Evolutionary conservation across 2,888 invertebrate genomes (phyloP).

Genomic region (Dicycla oo): DNA sequence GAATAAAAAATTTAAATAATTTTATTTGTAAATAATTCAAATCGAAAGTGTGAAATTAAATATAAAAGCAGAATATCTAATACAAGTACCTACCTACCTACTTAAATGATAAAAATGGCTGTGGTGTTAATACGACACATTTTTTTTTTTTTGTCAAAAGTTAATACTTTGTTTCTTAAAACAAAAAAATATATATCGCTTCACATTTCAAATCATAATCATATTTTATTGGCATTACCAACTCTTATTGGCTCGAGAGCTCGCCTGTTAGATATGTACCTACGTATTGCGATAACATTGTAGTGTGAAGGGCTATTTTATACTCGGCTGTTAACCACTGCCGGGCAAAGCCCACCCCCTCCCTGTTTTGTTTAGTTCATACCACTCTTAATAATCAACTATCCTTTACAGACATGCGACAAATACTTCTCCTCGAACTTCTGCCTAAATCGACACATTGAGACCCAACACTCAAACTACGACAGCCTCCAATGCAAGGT

Average conservation of each 20-base stretch:
- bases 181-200: not conserved
- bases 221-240: not conserved
- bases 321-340: not conserved
- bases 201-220: not conserved
- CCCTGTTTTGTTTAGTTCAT: not conserved
- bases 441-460: constrained; percentile 79
- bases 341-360: not conserved
- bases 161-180: not conserved
- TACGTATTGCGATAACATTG: not conserved
- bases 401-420: constrained; percentile 77
- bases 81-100: too few relatives aligned
- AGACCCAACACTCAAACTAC: constrained; percentile 71
- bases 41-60: too few relatives aligned
- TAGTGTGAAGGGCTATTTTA: not conserved
- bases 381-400: not conserved
- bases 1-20: too few relatives aligned
- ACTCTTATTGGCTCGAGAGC: not conserved
- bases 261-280: not conserved
- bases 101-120: not conserved
- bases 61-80: too few relatives aligned
- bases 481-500: constrained; percentile 74
- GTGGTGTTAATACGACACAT: not conserved
- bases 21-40: too few relatives aligned
- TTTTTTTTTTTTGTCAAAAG: not conserved
- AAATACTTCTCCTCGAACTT: constrained; percentile 79